Base-by-base conservation (phyloP, 2,797 vertebrate species). In the Eleutherodactylus coqui region DNA sequence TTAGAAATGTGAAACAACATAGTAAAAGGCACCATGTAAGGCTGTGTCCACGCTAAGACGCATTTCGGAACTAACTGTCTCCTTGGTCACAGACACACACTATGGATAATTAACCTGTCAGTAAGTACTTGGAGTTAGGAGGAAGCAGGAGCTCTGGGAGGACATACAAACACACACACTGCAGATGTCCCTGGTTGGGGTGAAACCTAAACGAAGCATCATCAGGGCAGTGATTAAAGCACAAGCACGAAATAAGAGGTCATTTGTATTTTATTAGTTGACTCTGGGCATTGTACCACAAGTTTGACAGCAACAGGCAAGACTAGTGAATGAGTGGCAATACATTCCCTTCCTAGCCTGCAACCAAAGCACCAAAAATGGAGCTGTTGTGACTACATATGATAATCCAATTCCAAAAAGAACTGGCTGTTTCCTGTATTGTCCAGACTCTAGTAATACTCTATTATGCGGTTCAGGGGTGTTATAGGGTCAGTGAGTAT, bases 191-290 rank as follows among this genome's bases (percentile, higher is more conserved):
- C 13, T 51, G 13, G 49, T 51, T 17, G 3, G 16, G 17, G 4
- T 21, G 2, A 17, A 53, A 1, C 51, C 19, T 2, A 0, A 62
- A 13, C 2, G 60, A 67, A 36, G 32, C 16, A 17, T 8, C 32
- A 5, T 19, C 16, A 76, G 53, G 49, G 16, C 47, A 53, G 11
- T 6, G 43, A 83, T 67, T 32, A n/a, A 77, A 78, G 29, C 67
- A 51, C 51, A 79, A 80, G 14, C 32, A 62, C 90, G 90, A 92
- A 91, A 90, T 90, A 91, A 90, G 92, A 92, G 84, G 87, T 90
- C 90, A 91, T 16, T 91, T 90, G 88, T 89, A 85, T 91, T 94
- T 94, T 94, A 94, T 93, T 94, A 89, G 89, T 94, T 91, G 91
- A 90, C 81, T 93, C 93, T 92, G 93, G 92, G 92, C 93, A 83